Conservation (phyloP, 2,797 vertebrate species). For the Chaenodraco wilsoni region DNA sequence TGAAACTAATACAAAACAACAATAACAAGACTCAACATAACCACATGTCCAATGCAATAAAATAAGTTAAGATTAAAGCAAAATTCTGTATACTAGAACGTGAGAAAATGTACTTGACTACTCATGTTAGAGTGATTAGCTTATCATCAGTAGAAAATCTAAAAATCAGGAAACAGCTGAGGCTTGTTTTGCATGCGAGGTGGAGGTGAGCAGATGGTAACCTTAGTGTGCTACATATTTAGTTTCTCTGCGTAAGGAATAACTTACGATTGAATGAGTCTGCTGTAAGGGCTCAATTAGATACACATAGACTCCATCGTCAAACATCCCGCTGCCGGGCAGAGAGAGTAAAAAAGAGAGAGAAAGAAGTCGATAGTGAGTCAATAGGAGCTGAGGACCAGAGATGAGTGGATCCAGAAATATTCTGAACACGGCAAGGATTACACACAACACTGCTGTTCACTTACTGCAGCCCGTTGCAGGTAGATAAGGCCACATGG, state of each 20-base stretch:
- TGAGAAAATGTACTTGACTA: neutral
- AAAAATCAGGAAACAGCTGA: neutral
- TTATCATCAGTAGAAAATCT: constrained; percentile 17
- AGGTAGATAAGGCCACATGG: constrained; percentile 93
- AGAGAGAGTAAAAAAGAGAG: constrained; percentile 55
- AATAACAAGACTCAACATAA: neutral
- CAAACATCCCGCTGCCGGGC: constrained; percentile 92
- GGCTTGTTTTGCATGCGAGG: neutral
- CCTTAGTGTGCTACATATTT: constrained; percentile 19
- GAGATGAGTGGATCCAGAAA: constrained; percentile 49
- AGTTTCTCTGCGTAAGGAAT: constrained; percentile 26
- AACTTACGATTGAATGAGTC: constrained; percentile 90
- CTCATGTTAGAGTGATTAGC: constrained; percentile 2
- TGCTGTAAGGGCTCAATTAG: constrained; percentile 92
- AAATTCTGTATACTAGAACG: neutral
- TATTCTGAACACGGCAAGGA: constrained; percentile 45
- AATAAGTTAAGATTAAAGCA: neutral
- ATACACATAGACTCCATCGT: constrained; percentile 89
- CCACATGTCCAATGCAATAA: neutral
- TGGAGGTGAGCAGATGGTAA: neutral
- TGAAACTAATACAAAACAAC: neutral
- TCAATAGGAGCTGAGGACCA: constrained; percentile 51
- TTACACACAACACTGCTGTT: constrained; percentile 38
- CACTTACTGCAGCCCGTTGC: constrained; percentile 98
- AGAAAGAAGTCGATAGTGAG: constrained; percentile 61